phyloP scores from a whole-genome alignment of 1,140 invertebrate genomes.

The Halyomorpha halys region DNA sequence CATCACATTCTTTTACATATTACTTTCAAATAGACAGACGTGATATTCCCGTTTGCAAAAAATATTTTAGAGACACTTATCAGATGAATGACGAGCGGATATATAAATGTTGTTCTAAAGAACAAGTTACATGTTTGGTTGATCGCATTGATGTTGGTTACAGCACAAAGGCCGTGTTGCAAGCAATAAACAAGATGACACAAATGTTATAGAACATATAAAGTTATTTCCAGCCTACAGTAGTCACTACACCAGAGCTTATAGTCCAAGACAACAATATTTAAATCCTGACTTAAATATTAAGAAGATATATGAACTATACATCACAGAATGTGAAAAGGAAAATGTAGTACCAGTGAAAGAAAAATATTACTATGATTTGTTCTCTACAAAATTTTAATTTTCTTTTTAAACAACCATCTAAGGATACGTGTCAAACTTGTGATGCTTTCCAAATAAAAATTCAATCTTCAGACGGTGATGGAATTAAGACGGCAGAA shows the following conservation, averaged over 20 bases:
- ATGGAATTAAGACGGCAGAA: too few relatives aligned
- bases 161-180: not conserved
- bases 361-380: not conserved
- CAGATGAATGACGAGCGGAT: too few relatives aligned
- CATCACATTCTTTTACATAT: conserved; percentile 25
- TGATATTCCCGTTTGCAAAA: conserved; percentile 17
- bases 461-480: too few relatives aligned
- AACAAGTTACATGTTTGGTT: too few relatives aligned
- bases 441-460: too few relatives aligned
- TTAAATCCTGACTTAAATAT: too few relatives aligned
- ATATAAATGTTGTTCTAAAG: too few relatives aligned
- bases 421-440: conserved; percentile 33
- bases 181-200: not conserved
- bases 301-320: too few relatives aligned
- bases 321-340: too few relatives aligned
- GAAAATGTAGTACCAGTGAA: not conserved
- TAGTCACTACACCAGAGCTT: too few relatives aligned
- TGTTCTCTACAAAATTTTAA: conserved; percentile 37
- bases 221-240: not conserved
- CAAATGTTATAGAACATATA: conserved; percentile 1
- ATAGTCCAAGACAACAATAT: too few relatives aligned
- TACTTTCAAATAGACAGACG: conserved; percentile 22
- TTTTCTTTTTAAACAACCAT: conserved; percentile 38
- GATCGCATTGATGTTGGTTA: not conserved
- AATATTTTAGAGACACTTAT: too few relatives aligned